phyloP scores from a whole-genome alignment of 2,888 invertebrate genomes.

The Euphydryas editha region DNA sequence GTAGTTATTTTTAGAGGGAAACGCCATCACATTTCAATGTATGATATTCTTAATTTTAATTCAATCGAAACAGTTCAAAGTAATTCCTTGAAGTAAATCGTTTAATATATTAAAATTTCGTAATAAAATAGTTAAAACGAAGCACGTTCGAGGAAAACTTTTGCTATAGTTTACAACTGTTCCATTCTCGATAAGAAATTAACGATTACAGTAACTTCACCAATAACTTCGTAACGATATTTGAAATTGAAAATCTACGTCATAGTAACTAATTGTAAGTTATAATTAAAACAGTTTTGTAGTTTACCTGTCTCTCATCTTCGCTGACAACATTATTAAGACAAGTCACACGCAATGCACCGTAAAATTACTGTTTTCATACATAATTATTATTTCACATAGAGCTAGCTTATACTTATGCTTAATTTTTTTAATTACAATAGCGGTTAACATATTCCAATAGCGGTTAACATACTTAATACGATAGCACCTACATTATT shows the following conservation, averaged over 20 bases:
- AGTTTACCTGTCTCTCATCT: slow-evolving; percentile 13
- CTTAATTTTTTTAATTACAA: slow-evolving; percentile 9
- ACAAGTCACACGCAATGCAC: slow-evolving; percentile 40
- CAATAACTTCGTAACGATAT: slow-evolving; percentile 16
- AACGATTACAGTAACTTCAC: slow-evolving; percentile 16
- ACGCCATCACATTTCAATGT: too few species aligned
- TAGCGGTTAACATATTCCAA: slow-evolving; percentile 15
- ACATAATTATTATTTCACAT: slow-evolving; percentile 23
- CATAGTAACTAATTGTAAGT: slow-evolving; percentile 17
- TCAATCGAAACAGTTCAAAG: not conserved
- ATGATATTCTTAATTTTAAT: too few species aligned
- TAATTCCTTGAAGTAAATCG: not conserved
- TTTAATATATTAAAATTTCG: not conserved
- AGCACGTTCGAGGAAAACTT: slow-evolving; percentile 4
- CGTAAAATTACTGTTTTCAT: slow-evolving; percentile 42
- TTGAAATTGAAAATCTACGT: slow-evolving; percentile 30
- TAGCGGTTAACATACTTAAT: not conserved
- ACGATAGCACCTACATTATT: not conserved
- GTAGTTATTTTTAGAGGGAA: too few species aligned
- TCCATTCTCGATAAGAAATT: slow-evolving; percentile 22
- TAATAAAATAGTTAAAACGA: slow-evolving; percentile 13
- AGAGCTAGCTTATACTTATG: not conserved
- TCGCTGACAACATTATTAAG: slow-evolving; percentile 26
- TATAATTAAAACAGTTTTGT: slow-evolving; percentile 20
- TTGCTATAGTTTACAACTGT: slow-evolving; percentile 12